Base-by-base conservation (phyloP, 30 jellyfish, hydroid and myxozoan genomes). In the Pelagia noctiluca region DNA sequence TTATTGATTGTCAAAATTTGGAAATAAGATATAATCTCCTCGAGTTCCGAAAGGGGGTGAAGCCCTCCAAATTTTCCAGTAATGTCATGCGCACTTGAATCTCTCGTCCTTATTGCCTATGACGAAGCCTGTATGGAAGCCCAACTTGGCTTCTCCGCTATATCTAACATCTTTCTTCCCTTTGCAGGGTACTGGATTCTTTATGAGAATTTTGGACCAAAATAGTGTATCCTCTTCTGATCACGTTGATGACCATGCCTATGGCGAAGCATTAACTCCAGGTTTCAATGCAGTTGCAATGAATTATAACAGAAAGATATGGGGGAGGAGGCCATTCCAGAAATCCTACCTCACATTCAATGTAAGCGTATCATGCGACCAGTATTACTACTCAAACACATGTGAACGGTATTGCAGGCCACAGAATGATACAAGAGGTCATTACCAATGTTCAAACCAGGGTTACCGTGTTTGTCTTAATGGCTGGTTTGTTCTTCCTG, bases 391-490 rank as follows among this genome's bases (percentile, higher is more conserved):
- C 25, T 30, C 83, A 2, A 71, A 19, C 13, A 22, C 50, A 19
- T 71, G 83, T 42, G 68, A 71, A 22, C 38, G 34, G 21, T 74
- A 48, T 34, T 74, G 86, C 60, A 65, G 50, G 35, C 62, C 86
- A 1, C n/a, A 74, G 33, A 50, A 74, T 42, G 89, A 78, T 33
- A 7, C 71, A 0, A 60, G 50, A 3, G 89, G 89, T 19, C 89
- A 78, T 26, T 78, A 78, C 73, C 35, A 0, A 16, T 73, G 85
- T 26, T 24, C 85, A 19, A 28, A 19, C 23, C 33, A 73, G 28
- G 85, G 85, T 16, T 18, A 37, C 0, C 71, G 26, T 42, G 0
- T 73, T 73, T 73, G 85, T 34, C 29, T 28, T 13, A 19, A 71
- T 2, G 73, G 62, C 21, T 73, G 85, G 85, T 48, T 37, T 33